Base-by-base conservation (phyloP, 2,113 vertebrate species). In the Manacus vitellinus region DNA sequence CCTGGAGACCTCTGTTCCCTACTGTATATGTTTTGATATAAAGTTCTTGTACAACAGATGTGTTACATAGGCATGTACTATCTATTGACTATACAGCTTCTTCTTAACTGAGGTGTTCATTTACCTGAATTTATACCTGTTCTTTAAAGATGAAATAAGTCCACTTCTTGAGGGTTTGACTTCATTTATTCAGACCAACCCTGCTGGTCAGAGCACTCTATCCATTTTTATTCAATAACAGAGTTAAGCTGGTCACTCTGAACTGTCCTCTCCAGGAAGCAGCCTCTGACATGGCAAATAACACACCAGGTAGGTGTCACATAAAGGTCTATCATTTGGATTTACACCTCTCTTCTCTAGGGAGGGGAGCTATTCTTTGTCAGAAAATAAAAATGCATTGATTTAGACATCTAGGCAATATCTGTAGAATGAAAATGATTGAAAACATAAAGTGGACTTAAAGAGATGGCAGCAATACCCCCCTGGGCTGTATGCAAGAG, bases 221-320 rank as follows among this genome's bases (percentile, higher is more conserved):
- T 62, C 37, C 3, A 3, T 30, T 88, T 88, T 68, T 79, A 52
- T 72, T 79, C 17, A 55, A 3, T 25, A 44, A 25, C 14, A 43
- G 21, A 67, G 18, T 77, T 74, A 67, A 71, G 7, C 25, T 92
- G 28, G 21, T 70, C 28, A 46, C 46, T 66, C 76, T 76, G 68
- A 88, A 43, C 41, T 80, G 33, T 25, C 7, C 10, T 52, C 18
- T 14, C 0, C 1, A 43, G 71, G 23, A 73, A 52, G 28, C 35
- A 31, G 58, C 22, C 63, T 80, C 46, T 63, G 63, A 62, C 30
- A 23, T 1, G 4, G 61, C 21, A 63, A 52, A 14, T 24, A 74
- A 39, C 33, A 35, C 6, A 11, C 28, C 1, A 1, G 4, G 20
- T 10, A 19, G 17, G 28, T 28, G 63, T 43, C 21, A 37, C 1